Evolutionary conservation across 1,140 invertebrate species (phyloP), one percentile per base, ranked within the genome.

Genomic region (Rhynchophorus ferrugineus): DNA sequence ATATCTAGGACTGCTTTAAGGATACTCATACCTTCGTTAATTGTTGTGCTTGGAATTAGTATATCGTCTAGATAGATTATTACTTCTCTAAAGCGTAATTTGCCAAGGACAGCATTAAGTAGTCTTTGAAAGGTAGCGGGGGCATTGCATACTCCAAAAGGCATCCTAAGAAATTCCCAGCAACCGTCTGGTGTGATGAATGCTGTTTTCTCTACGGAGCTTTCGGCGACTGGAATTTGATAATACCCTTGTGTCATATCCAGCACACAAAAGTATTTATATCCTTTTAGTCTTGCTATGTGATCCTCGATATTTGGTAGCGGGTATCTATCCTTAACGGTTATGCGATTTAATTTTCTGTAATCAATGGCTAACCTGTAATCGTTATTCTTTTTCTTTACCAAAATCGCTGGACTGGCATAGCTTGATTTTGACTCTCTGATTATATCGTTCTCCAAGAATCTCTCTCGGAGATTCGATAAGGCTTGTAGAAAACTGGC

Each of bases 121-220:
- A 69, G 52, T 22, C 63, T 43, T 50, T 73, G 66, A 52, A 76
- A 76, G 1, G 66, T 61, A 6, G 67, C 52, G 0, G 73, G 66
- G 0, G 68, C 58, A 58, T 71, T 73, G 7, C 42, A 54, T 1
- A 76, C 50, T 8, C 74, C 73, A 59, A 73, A 75, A 9, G 72
- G 73, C 43, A 73, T 57, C 43, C 59, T 58, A 0, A 59, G 34
- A 53, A 65, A 75, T 49, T 75, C 73, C 51, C 72, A 77, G 20
- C 64, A 60, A 1, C 61, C 61, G 33, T 63, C 59, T 3, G 60
- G 60, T 6, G 62, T 66, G 0, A 67, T 49, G 47, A 59, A 62
- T 8, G 59, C 42, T 7, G 56, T 60, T 38, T 65, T 54, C 19
- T 56, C 62, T 49, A 67, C 65, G 1, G 64, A 56, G 20, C 59